Conservation (phyloP, 2,113 vertebrate genomes). For the Mesoclemmys tuberculata region DNA sequence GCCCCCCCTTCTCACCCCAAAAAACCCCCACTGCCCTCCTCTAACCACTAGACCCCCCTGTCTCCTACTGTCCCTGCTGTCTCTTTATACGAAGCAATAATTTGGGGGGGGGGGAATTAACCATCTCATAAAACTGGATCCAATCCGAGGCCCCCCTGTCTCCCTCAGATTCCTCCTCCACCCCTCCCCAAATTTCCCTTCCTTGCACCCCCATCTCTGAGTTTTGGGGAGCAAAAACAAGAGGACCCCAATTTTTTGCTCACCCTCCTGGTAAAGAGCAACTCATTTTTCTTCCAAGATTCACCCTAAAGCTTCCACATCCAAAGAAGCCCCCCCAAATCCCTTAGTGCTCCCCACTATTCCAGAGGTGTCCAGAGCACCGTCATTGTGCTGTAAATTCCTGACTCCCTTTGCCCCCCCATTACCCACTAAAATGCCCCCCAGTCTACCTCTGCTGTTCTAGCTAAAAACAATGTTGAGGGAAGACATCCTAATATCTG, state of each 20-base stretch:
- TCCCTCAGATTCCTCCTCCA: not conserved
- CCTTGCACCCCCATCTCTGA: not conserved
- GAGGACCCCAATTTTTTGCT: not conserved
- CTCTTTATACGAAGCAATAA: not conserved
- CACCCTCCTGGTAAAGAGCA: not conserved
- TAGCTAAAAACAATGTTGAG: no score
- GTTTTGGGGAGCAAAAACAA: not conserved
- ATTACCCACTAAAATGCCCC: no score
- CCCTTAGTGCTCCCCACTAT: no score
- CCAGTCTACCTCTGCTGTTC: no score
- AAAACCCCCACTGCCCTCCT: no score
- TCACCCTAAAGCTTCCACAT: not conserved
- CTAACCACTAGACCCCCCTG: not conserved
- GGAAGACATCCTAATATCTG: no score
- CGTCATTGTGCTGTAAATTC: no score
- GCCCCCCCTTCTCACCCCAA: no score
- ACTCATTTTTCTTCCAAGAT: not conserved
- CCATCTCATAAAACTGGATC: not conserved
- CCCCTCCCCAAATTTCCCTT: no score
- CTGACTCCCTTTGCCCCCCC: no score
- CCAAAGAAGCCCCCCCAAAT: not conserved
- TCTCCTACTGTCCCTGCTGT: not conserved
- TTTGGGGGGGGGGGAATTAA: not conserved
- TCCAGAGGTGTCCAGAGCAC: no score
- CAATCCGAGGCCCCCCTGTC: no score